A percentile compares a stretch with the other conserved stretches of the same genome.
Evolutionary conservation across 2,113 vertebrate species (phyloP).

Genomic region (Malurus cyaneus): DNA sequence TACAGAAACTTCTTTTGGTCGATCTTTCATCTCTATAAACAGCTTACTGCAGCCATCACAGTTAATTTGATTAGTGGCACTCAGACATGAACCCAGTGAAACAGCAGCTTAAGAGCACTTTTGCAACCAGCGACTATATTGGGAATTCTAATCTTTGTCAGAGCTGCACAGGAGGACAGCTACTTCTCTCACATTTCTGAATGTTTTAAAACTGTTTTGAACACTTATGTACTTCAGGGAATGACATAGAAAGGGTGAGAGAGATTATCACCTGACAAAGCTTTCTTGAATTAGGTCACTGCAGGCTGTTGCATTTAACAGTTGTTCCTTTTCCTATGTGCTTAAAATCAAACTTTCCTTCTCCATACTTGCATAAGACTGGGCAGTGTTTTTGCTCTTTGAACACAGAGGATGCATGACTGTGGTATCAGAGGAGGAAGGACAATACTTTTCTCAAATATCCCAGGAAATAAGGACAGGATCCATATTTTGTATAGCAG

Average conservation of each 20-base stretch:
- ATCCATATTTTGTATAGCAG: background rate
- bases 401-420: background rate
- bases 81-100: constrained; percentile 35
- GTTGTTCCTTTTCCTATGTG: background rate
- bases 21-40: constrained; percentile 64
- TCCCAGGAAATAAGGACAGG: background rate
- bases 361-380: background rate
- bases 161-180: constrained; percentile 1
- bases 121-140: constrained; percentile 13
- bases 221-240: background rate
- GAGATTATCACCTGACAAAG: constrained; percentile 43
- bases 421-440: background rate
- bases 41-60: constrained; percentile 60
- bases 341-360: background rate
- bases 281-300: constrained; percentile 42
- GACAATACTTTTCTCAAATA: background rate
- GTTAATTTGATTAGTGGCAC: constrained; percentile 69
- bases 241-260: constrained; percentile 4
- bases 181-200: constrained; percentile 1
- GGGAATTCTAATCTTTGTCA: constrained; percentile 47
- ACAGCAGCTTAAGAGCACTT: constrained; percentile 46
- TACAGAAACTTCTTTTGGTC: constrained; percentile 53
- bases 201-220: constrained; percentile 34
- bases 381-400: background rate
- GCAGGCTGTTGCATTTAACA: background rate